phyloP scores from a whole-genome alignment of 2,113 vertebrate genomes.

The Onychorhynchus coronatus region DNA sequence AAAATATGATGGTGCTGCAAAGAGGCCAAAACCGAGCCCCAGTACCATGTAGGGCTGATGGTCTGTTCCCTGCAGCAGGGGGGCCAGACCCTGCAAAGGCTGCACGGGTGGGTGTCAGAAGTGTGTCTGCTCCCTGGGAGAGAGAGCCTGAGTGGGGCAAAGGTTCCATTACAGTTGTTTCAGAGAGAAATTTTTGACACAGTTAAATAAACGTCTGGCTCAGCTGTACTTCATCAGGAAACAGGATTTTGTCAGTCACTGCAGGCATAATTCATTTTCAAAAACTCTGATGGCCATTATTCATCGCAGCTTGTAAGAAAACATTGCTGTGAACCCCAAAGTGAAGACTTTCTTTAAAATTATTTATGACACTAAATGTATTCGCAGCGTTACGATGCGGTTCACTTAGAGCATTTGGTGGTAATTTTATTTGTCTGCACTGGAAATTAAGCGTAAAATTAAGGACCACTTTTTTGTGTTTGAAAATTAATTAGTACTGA shows the following conservation, averaged over 20 bases:
- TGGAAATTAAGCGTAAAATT: not conserved
- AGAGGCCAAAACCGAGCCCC: not conserved
- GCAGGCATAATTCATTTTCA: not conserved
- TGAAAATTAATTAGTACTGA: not conserved
- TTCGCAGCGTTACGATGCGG: not conserved
- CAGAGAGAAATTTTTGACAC: not conserved
- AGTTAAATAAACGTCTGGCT: not conserved
- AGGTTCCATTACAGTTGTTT: not conserved
- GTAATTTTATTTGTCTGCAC: not conserved
- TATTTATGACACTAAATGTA: not conserved
- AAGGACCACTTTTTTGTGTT: not conserved
- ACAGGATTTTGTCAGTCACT: not conserved
- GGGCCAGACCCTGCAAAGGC: no score
- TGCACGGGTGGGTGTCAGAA: no score
- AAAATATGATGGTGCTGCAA: not conserved
- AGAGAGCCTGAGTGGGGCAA: no score
- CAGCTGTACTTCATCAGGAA: not conserved
- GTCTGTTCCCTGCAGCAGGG: not conserved
- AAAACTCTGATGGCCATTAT: not conserved
- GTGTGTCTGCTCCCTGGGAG: no score
- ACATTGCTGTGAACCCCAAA: not conserved
- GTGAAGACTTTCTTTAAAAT: not conserved
- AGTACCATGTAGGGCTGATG: not conserved
- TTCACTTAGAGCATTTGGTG: not conserved
- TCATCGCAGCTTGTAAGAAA: not conserved